Evolutionary conservation across 2,888 invertebrate species (phyloP), one percentile per base, ranked within the genome.

Genomic region (Petrolisthes manimaculis): DNA sequence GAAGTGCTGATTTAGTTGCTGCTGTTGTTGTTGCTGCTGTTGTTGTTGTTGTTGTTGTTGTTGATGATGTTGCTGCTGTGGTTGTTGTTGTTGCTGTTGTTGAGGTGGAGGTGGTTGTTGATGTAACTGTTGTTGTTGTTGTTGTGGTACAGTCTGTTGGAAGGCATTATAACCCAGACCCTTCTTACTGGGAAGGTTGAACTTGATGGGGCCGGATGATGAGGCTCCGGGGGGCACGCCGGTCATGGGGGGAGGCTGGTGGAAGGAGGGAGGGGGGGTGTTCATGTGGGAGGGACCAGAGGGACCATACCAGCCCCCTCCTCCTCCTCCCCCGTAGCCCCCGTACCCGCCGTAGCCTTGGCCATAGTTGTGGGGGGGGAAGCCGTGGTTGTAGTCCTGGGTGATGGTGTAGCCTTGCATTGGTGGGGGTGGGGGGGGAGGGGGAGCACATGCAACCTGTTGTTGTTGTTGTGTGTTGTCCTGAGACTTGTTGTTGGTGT

Each of bases 261-360:
- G 78, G 61, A 78, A 88, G 12, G 78, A 69, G 53, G 84, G 79
- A 8, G 78, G 78, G 1, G 71, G 56, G n/a, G 67, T 69, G 51
- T 54, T 82, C 12, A 77, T 5, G 75, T 6, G n/a, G 37, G 82
- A 82, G 14, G 88, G 88, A 5, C 88, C 88, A n/a, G 54, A 9
- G 5, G 88, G 84, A 4, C 88, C 88, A 74, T 84, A 88, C 88
- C 88, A 86, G 5, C 86, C 86, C 18, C 86, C 86, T 0, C 56
- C 69, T 37, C 86, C 86, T 0, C 56, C 69, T 37, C 37, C 37
- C 37, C 37, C 69, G 12, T 86, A 88, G 8, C 55, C 80, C 24
- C 83, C 71, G 71, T 80, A 88, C 3, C 55, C 80, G 61, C 77
- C 86, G 74, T 83, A 86, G 51, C 83, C 78, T 9, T 78, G 83